A percentile compares a stretch with the other conserved stretches of the same genome.
Conservation (phyloP, 1,140 invertebrate species). For the Pantala flavescens region DNA sequence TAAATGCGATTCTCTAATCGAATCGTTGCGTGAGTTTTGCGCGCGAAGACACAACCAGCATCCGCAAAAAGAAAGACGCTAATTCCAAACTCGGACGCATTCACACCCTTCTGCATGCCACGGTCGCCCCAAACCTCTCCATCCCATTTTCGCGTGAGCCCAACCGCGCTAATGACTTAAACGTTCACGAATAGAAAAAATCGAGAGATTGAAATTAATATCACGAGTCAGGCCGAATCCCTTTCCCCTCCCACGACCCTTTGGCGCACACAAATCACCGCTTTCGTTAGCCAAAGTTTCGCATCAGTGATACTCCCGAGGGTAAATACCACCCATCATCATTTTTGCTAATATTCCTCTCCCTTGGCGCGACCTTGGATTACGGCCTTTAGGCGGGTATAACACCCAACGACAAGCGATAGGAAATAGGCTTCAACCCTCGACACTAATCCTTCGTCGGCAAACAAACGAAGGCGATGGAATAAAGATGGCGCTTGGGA, state of each 20-base stretch:
- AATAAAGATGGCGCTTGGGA: too few species aligned
- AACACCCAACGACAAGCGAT: not conserved
- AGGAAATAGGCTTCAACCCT: not conserved
- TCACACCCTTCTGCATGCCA: too few species aligned
- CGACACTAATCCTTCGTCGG: not conserved
- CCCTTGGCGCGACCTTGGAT: not conserved
- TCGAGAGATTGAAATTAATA: not conserved
- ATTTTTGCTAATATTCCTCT: not conserved
- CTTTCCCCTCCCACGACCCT: not conserved
- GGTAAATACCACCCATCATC: slow-evolving; percentile 8
- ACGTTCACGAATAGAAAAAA: not conserved
- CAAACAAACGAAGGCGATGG: too few species aligned
- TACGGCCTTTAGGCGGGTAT: not conserved
- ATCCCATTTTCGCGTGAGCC: too few species aligned
- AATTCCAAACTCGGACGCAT: too few species aligned
- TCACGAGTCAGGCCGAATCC: not conserved
- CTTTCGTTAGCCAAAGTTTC: not conserved
- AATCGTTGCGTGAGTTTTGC: too few species aligned
- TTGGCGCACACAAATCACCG: not conserved
- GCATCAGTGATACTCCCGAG: not conserved
- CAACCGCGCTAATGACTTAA: not conserved
- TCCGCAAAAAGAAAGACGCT: too few species aligned
- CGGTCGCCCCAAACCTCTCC: too few species aligned
- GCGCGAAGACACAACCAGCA: too few species aligned
- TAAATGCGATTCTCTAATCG: too few species aligned